A percentile compares a stretch with the other conserved stretches of the same genome.
Conservation (phyloP, 2,113 vertebrate genomes). For the Ia io region DNA sequence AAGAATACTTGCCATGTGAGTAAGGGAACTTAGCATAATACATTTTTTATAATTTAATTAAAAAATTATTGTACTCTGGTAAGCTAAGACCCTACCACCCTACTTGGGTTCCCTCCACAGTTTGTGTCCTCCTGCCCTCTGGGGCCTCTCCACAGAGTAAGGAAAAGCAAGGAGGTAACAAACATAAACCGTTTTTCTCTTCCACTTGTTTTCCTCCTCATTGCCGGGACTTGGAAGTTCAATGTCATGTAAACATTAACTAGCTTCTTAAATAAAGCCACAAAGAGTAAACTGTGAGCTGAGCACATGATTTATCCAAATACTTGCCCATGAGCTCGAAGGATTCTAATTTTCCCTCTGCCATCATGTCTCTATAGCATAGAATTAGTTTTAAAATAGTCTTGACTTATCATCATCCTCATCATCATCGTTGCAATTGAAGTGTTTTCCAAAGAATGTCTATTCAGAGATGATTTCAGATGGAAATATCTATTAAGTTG, state of each 20-base stretch:
- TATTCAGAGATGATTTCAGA: neutral
- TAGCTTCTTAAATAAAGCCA: conserved; percentile 60
- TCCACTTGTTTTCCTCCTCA: conserved; percentile 21
- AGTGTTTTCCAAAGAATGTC: conserved; percentile 42
- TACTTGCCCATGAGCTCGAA: neutral
- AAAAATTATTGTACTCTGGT: neutral
- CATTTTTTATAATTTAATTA: conserved; percentile 18
- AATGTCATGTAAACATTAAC: conserved; percentile 64
- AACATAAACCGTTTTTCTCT: conserved; percentile 3
- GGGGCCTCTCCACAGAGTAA: neutral
- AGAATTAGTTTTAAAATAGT: neutral
- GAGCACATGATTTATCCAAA: neutral
- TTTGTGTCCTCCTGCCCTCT: neutral
- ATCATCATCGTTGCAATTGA: neutral
- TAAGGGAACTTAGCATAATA: neutral
- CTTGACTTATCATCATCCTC: neutral
- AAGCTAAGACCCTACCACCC: neutral
- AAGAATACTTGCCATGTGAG: neutral
- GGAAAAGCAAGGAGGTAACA: neutral
- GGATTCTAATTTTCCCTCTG: neutral
- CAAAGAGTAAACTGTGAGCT: conserved; percentile 32
- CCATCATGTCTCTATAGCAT: neutral
- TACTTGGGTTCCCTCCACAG: neutral
- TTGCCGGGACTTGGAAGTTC: conserved; percentile 60
- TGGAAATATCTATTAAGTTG: neutral